A percentile compares a stretch with the other conserved stretches of the same genome.
These are phyloP conservation scores for Nesidiocoris tenuis DNA, from an alignment of 2,888 invertebrate species.

Conservation along the genomic window DNA sequence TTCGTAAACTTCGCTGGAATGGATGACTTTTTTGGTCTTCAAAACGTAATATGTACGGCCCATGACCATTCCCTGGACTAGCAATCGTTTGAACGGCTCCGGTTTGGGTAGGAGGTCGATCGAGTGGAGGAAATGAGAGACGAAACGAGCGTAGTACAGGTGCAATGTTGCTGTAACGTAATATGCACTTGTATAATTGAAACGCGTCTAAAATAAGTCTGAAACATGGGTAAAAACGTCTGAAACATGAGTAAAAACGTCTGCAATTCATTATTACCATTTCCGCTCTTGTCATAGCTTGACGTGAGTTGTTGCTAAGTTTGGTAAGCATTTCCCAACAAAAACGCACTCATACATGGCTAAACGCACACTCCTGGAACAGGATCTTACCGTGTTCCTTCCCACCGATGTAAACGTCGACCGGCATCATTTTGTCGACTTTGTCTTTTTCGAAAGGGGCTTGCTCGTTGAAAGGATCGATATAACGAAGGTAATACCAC, in stretches of 20 bases:
- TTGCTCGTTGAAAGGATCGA: slow-evolving; percentile 73
- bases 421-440: slow-evolving; percentile 69
- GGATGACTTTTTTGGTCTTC: slow-evolving; percentile 70
- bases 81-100: slow-evolving; percentile 88
- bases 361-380: too few species aligned
- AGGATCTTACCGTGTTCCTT: slow-evolving; percentile 84
- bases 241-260: too few species aligned
- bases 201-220: too few species aligned
- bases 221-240: too few species aligned
- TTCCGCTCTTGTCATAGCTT: too few species aligned
- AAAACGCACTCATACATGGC: too few species aligned
- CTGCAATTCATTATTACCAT: too few species aligned
- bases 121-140: slow-evolving; percentile 85
- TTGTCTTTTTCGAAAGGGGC: slow-evolving; percentile 68
- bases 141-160: slow-evolving; percentile 94
- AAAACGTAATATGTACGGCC: slow-evolving; percentile 75
- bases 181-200: too few species aligned
- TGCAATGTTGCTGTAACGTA: slow-evolving; percentile 64
- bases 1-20: slow-evolving; percentile 50
- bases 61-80: slow-evolving; percentile 96
- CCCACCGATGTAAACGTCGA: slow-evolving; percentile 94
- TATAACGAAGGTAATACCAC: slow-evolving; percentile 93
- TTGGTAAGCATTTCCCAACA: too few species aligned
- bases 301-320: too few species aligned
- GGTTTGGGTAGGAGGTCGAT: slow-evolving; percentile 68